Base-by-base conservation (phyloP, 1,140 invertebrate species). In the Ceratina calcarata region DNA sequence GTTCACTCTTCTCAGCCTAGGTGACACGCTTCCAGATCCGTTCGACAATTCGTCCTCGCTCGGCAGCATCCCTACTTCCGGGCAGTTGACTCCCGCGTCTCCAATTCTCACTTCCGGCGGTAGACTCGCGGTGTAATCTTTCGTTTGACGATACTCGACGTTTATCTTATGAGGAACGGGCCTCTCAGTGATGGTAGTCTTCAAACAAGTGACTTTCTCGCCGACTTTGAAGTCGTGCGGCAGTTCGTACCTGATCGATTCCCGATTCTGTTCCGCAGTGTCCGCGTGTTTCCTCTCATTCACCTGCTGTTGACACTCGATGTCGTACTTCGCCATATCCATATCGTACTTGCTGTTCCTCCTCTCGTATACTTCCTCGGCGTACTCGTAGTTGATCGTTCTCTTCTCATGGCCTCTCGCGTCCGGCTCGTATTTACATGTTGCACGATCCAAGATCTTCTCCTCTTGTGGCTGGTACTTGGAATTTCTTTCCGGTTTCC, bases 41-140 rank as follows among this genome's bases (percentile, higher is more conserved):
- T 93, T 94, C 15, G 94, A 95, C 13, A 95, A 75, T 87, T 95
- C 95, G 83, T 95, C 95, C 89, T 94, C 93, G 89, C 94, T 94
- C 3, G 90, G 90, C 24, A 92, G 81, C 53, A 85, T 83, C 18
- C 90, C 93, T 18, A 89, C 93, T 58, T 95, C 94, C 0, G 93
- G 93, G 0, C 93, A 94, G 88, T 94, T 94, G 20, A 93, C 92
- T 7, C 37, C 37, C 37, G 37, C 10, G 72, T 95, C 94, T 20
- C 82, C 57, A 58, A 90, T 91, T 84, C 91, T 83, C 27, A 93
- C 86, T 80, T 92, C 93, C 49, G 91, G 90, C 49, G 88, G 92
- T 58, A 90, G 88, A 81, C 90, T 94, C 7, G 90, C 81, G 0
- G 89, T 80, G 27, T 91, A 92, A 13, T 90, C 87, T 58, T 93